phyloP scores from a whole-genome alignment of 2,888 invertebrate species.

The Stratiomys singularior region DNA sequence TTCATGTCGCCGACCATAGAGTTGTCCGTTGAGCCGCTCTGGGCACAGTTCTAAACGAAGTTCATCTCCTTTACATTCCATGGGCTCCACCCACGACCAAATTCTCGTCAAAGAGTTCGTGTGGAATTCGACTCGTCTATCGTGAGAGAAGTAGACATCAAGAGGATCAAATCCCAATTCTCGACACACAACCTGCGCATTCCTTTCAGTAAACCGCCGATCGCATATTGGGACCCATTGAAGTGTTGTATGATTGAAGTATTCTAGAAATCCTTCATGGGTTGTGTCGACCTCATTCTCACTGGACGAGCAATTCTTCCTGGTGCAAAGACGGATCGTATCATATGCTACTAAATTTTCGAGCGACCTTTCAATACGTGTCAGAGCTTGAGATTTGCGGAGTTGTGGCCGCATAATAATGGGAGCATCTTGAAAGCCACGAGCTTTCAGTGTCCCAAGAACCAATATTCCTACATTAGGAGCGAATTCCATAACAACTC shows the following conservation, averaged over 20 bases:
- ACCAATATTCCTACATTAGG: slow-evolving; percentile 97
- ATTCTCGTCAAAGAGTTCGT: slow-evolving; percentile 87
- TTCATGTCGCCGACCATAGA: slow-evolving; percentile 84
- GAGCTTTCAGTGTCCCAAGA: slow-evolving; percentile 86
- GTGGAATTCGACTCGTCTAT: slow-evolving; percentile 87
- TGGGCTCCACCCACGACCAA: slow-evolving; percentile 95
- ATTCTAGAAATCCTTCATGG: slow-evolving; percentile 90
- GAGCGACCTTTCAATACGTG: slow-evolving; percentile 64
- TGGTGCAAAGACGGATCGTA: slow-evolving; percentile 82
- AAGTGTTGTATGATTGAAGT: slow-evolving; percentile 92
- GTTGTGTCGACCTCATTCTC: slow-evolving; percentile 68
- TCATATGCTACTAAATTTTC: slow-evolving; percentile 69
- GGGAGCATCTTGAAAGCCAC: slow-evolving; percentile 79
- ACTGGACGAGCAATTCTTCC: slow-evolving; percentile 74
- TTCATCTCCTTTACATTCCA: slow-evolving; percentile 85
- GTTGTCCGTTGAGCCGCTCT: slow-evolving; percentile 88
- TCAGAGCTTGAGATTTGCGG: slow-evolving; percentile 57
- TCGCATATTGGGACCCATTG: slow-evolving; percentile 99
- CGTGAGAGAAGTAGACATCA: slow-evolving; percentile 88
- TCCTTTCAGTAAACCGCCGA: slow-evolving; percentile 92
- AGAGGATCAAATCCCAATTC: slow-evolving; percentile 90
- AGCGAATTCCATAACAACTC: slow-evolving; percentile 91
- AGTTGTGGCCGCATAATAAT: slow-evolving; percentile 79
- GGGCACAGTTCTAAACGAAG: slow-evolving; percentile 83
- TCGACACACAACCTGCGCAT: slow-evolving; percentile 95